Evolutionary conservation across 2,113 vertebrate genomes (phyloP), one percentile per base, ranked within the genome.

Genomic region (Microtus richardsoni): DNA sequence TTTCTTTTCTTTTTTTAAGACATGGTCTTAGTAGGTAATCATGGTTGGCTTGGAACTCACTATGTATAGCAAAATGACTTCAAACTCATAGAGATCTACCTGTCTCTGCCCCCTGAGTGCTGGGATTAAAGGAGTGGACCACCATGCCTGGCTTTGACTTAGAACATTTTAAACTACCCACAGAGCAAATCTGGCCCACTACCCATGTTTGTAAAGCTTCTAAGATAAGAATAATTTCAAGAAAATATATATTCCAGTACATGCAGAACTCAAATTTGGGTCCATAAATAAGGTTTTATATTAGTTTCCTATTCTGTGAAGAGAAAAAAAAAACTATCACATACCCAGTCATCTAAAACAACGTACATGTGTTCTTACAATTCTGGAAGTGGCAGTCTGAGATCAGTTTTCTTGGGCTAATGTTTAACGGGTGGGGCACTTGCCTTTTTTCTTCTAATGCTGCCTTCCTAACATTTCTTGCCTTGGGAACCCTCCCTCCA

Each of bases 181-280:
- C 70, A 88, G 52, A 71, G 26, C 49, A 60, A 74, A 74, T 75
- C 71, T 89, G 52, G 8, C n/a, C 44, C 1, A 87, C 17, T 11
- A 58, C 58, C 5, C 54, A 22, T 91, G 30, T 88, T 41, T 36
- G 33, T 58, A 74, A 19, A 80, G 13, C 52, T 58, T 94, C 39
- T 3, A 86, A 93, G 22, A n/a, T 62, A 93, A 90, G 66, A 68
- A 54, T 78, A n/a, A 94, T 84, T 54, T 84, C 44, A 83, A 83
- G 36, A 87, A 73, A 73, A 47, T 1, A 80, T 24, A 36, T 22
- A 66, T 54, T 85, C 62, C 12, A 75, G 3, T n/a, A 71, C 17
- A 79, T 24, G 3, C 33, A 33, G 83, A 94, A 79, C 9, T 36
- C 66, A 88, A 52, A 74, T 60, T 41, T 88, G 22, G 22, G 24